These are phyloP conservation scores for Acanthaster planci DNA, from an alignment of 35 echinoderm and acorn worm genomes.

Conservation along the genomic window DNA sequence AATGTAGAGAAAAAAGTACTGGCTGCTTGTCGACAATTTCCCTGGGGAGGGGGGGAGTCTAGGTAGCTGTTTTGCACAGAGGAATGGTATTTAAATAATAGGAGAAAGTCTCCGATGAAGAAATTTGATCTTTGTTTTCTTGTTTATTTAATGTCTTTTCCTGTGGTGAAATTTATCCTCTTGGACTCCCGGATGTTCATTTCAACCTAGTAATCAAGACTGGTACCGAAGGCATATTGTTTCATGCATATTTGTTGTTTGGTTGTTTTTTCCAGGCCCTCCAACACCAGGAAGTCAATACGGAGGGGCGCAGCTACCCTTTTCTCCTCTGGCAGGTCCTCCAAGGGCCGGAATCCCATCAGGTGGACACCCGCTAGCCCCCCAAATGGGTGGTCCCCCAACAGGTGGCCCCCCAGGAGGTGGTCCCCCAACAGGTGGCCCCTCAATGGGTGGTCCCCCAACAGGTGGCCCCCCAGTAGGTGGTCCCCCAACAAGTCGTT, in stretches of 20 bases:
- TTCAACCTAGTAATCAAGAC: no score
- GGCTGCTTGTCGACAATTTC: no score
- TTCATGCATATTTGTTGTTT: not conserved
- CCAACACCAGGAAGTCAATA: slow-evolving; percentile 30
- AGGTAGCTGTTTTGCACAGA: no score
- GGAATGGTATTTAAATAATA: no score
- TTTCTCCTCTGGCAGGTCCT: not conserved
- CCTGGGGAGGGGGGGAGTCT: no score
- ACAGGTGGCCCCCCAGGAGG: not conserved
- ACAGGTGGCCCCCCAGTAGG: slow-evolving; percentile 28
- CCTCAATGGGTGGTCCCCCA: slow-evolving; percentile 52
- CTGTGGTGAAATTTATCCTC: no score
- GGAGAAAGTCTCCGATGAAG: no score
- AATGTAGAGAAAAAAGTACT: no score
- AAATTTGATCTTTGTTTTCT: no score
- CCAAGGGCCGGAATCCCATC: slow-evolving; percentile 13
- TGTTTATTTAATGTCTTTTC: no score
- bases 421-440: slow-evolving; percentile 20
- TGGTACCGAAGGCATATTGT: no score
- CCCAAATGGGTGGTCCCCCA: slow-evolving; percentile 1
- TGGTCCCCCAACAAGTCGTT: slow-evolving; percentile 20
- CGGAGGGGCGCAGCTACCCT: slow-evolving; percentile 12
- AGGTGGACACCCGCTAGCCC: slow-evolving; percentile 41
- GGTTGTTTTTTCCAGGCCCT: slow-evolving; percentile 22
- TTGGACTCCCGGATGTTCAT: no score